Percentiles rank a stretch among this genome's conserved stretches.
Conservation (phyloP, 23 tunicate genomes). For the Ciona savignyi region DNA sequence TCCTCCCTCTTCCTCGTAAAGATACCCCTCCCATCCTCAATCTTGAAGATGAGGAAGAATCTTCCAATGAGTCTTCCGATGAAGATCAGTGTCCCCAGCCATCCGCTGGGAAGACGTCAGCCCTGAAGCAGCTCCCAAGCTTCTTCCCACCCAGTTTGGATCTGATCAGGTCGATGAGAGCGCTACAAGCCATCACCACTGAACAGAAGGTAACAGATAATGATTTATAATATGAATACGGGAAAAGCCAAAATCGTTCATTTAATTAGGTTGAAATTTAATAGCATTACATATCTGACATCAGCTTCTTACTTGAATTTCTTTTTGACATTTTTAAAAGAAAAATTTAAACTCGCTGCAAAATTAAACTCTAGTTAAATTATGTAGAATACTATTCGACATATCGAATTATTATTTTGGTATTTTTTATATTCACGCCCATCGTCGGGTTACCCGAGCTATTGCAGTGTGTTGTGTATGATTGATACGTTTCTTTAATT, state of each 20-base stretch:
- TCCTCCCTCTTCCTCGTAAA: not conserved
- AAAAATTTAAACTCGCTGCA: too few species aligned
- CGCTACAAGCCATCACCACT: conserved; percentile 55
- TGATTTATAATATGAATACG: not conserved
- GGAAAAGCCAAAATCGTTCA: too few species aligned
- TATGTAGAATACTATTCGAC: too few species aligned
- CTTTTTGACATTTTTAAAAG: too few species aligned
- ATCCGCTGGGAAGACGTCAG: not conserved
- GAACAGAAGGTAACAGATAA: conserved; percentile 38
- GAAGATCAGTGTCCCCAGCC: not conserved
- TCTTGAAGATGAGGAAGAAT: not conserved
- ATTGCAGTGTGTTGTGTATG: too few species aligned
- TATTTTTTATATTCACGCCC: too few species aligned
- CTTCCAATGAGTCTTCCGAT: not conserved
- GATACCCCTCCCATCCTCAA: not conserved
- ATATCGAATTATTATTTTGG: too few species aligned
- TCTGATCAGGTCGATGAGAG: conserved; percentile 56
- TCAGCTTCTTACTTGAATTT: not conserved
- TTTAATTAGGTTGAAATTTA: too few species aligned
- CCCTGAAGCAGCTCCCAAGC: conserved; percentile 13
- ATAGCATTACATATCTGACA: too few species aligned
- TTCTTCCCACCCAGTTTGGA: conserved; percentile 66
- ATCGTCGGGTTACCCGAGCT: too few species aligned
- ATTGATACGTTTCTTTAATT: too few species aligned
- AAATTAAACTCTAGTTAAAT: too few species aligned